Evolutionary conservation across 1,140 invertebrate species (phyloP).

Genomic region (Bombus polaris): DNA sequence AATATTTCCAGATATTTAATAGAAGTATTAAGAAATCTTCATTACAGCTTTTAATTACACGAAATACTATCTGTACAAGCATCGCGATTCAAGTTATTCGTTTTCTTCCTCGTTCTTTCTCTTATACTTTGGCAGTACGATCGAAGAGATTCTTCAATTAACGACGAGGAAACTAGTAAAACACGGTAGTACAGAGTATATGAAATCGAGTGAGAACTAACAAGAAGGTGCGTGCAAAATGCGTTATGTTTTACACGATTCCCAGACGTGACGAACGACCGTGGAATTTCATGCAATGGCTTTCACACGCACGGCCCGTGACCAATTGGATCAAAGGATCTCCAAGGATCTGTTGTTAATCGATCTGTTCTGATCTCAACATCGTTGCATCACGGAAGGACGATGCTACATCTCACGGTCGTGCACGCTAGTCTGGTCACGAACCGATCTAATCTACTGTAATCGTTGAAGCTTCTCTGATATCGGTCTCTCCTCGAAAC

Average conservation of each 20-base stretch:
- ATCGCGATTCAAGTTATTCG: background rate
- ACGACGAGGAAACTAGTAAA: background rate
- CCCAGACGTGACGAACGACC: background rate
- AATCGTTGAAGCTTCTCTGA: background rate
- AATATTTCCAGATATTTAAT: too few species aligned
- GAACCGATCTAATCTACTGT: conserved; percentile 43
- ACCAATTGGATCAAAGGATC: background rate
- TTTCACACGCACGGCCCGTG: background rate
- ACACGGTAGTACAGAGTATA: background rate
- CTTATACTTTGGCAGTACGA: background rate
- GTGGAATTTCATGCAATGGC: conserved; percentile 4
- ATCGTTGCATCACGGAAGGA: conserved; percentile 35
- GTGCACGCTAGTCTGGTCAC: conserved; percentile 37
- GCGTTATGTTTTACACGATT: background rate
- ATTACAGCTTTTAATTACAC: background rate
- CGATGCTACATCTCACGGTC: conserved; percentile 5
- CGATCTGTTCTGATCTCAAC: conserved; percentile 21
- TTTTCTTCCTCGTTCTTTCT: background rate
- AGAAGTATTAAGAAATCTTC: background rate
- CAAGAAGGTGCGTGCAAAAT: background rate
- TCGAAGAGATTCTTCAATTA: background rate
- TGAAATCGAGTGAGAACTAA: background rate
- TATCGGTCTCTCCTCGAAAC: background rate
- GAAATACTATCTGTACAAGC: background rate
- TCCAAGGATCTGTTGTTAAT: conserved; percentile 40